Conservation (phyloP, 2,113 vertebrate genomes). For the Eolophus roseicapilla region DNA sequence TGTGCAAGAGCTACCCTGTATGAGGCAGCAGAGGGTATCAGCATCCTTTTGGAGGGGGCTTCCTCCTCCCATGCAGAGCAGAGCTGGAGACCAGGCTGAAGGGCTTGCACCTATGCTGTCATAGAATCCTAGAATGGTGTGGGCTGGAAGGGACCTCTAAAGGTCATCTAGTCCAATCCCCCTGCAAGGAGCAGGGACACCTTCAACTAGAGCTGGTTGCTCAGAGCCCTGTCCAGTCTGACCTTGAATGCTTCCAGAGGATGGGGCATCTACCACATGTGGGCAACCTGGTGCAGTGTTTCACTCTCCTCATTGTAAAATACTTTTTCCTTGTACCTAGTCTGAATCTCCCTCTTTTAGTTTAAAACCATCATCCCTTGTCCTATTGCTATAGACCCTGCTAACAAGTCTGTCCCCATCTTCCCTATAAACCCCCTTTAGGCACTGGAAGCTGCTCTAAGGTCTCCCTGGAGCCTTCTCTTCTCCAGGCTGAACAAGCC, state of each 20-base stretch:
- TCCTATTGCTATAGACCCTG: neutral
- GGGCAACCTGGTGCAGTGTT: neutral
- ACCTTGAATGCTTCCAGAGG: neutral
- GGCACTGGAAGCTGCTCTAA: neutral
- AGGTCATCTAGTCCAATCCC: neutral
- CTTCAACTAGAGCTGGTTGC: neutral
- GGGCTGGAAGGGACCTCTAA: neutral
- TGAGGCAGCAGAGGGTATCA: neutral
- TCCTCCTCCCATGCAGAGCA: neutral
- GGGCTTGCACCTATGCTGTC: neutral
- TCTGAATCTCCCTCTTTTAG: neutral
- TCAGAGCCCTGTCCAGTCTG: neutral
- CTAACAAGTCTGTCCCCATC: neutral
- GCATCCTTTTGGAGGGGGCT: neutral
- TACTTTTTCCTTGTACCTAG: neutral
- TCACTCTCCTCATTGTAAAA: neutral
- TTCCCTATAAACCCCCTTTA: neutral
- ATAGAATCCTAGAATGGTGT: fast-evolving
- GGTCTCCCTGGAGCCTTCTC: neutral
- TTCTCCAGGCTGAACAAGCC: neutral
- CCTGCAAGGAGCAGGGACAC: neutral
- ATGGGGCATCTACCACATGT: neutral
- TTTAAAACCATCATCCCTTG: neutral
- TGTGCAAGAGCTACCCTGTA: neutral
- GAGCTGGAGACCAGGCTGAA: neutral